Percentiles rank a stretch among this genome's conserved stretches.
Conservation (phyloP, 1,140 invertebrate genomes). For the Drosophila albomicans region DNA sequence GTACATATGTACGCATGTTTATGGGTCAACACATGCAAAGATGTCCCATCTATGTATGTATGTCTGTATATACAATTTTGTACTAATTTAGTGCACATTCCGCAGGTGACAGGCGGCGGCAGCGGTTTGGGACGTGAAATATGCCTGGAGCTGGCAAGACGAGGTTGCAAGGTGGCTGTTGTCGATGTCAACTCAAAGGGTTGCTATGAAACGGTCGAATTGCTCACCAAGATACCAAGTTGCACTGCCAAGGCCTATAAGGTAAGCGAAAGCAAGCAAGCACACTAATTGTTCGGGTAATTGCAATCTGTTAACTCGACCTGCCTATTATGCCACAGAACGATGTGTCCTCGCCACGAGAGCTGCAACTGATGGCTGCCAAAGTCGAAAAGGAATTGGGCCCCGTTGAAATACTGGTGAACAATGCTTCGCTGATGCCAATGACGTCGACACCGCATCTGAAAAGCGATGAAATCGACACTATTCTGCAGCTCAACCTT, state of each 20-base stretch:
- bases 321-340: constrained; percentile 50
- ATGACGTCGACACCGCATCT: constrained; percentile 77
- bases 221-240: constrained; percentile 67
- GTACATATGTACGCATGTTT: constrained; percentile 25
- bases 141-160: constrained; percentile 68
- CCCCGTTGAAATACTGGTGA: constrained; percentile 79
- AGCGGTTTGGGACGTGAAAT: constrained; percentile 83
- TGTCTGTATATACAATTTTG: neutral
- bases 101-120: constrained; percentile 79
- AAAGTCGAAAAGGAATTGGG: constrained; percentile 83
- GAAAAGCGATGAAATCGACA: constrained; percentile 78
- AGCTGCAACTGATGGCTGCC: constrained; percentile 75
- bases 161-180: constrained; percentile 81
- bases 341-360: constrained; percentile 79
- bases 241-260: constrained; percentile 79
- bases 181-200: constrained; percentile 82
- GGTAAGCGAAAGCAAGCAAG: constrained; percentile 42
- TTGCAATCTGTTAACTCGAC: neutral
- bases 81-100: constrained; percentile 17
- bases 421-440: constrained; percentile 83
- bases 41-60: constrained; percentile 1
- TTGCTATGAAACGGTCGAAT: constrained; percentile 77
- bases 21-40: constrained; percentile 4
- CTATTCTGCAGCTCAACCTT: constrained; percentile 78
- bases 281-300: neutral